These are phyloP conservation scores for Chunga burmeisteri DNA, from an alignment of 2,113 vertebrate genomes.

Conservation along the genomic window DNA sequence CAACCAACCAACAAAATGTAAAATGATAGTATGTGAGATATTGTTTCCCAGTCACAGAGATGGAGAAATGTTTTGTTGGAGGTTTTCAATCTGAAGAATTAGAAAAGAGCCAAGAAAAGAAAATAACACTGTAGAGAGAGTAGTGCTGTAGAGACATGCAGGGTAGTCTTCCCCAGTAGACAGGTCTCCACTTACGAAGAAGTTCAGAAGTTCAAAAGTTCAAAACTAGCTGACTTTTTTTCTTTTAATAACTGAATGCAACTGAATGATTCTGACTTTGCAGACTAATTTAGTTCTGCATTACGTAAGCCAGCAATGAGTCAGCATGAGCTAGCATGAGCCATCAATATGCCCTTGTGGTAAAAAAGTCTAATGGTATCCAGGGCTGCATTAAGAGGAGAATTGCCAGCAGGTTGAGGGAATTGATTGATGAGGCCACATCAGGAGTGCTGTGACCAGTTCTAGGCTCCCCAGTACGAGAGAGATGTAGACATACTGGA, in stretches of 20 bases:
- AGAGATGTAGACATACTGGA: neutral
- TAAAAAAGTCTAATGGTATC: neutral
- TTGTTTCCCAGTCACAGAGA: neutral
- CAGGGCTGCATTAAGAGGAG: neutral
- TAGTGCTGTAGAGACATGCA: neutral
- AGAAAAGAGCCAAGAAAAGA: neutral
- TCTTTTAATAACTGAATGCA: neutral
- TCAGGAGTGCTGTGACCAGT: neutral
- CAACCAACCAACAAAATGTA: neutral
- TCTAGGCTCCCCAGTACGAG: neutral
- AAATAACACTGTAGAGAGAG: neutral
- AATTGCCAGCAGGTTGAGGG: neutral
- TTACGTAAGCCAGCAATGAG: neutral
- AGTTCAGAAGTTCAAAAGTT: neutral
- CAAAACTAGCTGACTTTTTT: neutral
- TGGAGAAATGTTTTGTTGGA: rapidly evolving
- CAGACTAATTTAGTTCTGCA: neutral
- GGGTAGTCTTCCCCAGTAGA: neutral
- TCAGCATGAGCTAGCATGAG: neutral
- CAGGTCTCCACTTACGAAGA: neutral
- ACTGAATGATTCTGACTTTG: neutral
- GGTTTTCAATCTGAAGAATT: neutral
- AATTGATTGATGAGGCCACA: neutral
- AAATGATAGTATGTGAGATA: neutral
- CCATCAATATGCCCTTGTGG: neutral